Conservation (phyloP, 2,888 invertebrate species). For the Oscheius sp. region DNA sequence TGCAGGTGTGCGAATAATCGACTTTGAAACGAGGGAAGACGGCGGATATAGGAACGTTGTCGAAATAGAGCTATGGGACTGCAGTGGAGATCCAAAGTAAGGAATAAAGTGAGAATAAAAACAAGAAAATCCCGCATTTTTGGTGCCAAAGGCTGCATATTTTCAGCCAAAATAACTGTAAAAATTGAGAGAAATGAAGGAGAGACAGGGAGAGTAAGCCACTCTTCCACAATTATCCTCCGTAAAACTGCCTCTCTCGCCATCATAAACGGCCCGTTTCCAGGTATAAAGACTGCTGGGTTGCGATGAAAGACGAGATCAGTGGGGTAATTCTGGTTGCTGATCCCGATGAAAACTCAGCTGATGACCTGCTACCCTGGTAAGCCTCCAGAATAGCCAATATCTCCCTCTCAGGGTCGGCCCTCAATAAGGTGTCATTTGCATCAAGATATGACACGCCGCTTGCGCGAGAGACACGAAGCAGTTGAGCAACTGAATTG, state of each 20-base stretch:
- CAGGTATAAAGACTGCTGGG: conserved; percentile 76
- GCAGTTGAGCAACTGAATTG: neutral
- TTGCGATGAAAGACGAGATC: conserved; percentile 78
- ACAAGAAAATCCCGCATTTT: neutral
- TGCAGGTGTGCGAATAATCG: conserved; percentile 77
- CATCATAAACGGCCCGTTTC: neutral
- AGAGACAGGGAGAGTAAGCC: too few species aligned
- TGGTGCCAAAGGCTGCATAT: neutral
- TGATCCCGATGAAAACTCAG: conserved; percentile 72
- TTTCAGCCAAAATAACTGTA: too few species aligned
- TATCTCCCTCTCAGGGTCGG: neutral
- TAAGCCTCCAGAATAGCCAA: conserved; percentile 29
- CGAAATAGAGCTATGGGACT: conserved; percentile 77
- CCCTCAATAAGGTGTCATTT: conserved; percentile 26
- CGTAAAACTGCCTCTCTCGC: too few species aligned
- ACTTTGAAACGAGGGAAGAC: conserved; percentile 79
- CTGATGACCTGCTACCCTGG: conserved; percentile 62
- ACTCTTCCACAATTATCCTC: too few species aligned
- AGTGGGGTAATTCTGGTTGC: conserved; percentile 81
- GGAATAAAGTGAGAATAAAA: neutral
- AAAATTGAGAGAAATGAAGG: too few species aligned
- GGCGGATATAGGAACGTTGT: conserved; percentile 76
- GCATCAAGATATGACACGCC: conserved; percentile 15
- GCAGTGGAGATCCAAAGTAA: conserved; percentile 46
- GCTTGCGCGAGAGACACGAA: neutral